These are phyloP conservation scores for Trichonephila clavipes DNA, from an alignment of 1,140 invertebrate species.

Conservation along the genomic window DNA sequence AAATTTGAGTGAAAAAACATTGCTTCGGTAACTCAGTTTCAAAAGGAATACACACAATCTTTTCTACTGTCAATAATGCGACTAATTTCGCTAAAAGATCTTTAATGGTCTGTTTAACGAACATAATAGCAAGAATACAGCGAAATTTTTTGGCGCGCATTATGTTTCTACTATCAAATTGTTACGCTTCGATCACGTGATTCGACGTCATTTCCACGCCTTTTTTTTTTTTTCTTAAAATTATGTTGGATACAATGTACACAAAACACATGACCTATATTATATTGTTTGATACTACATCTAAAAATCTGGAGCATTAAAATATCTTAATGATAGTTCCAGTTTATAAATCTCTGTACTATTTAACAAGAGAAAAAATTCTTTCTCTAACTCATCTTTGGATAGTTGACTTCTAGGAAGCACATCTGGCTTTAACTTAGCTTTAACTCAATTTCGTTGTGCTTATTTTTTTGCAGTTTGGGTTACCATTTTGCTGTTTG, in stretches of 20 bases:
- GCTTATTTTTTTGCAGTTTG: not conserved
- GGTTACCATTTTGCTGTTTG: not conserved
- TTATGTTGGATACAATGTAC: constrained; percentile 65
- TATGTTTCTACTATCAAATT: not conserved
- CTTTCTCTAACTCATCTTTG: not conserved
- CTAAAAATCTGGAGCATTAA: constrained; percentile 71
- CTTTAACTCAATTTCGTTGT: not conserved
- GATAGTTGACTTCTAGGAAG: constrained; percentile 2
- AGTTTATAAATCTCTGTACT: constrained; percentile 53
- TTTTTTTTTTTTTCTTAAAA: constrained; percentile 33
- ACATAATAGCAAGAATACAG: constrained; percentile 51
- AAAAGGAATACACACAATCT: constrained; percentile 36
- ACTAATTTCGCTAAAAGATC: constrained; percentile 1
- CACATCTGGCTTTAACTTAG: not conserved
- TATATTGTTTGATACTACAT: constrained; percentile 46
- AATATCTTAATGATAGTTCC: constrained; percentile 71
- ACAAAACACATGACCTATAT: constrained; percentile 63
- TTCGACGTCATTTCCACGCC: constrained; percentile 2
- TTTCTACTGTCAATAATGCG: constrained; percentile 28
- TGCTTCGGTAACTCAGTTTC: constrained; percentile 33
- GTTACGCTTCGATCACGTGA: constrained; percentile 12
- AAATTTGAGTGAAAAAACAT: constrained; percentile 21
- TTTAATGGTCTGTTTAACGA: constrained; percentile 55
- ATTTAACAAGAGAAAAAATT: constrained; percentile 45
- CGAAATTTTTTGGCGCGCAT: constrained; percentile 43